Evolutionary conservation across 2,888 invertebrate genomes (phyloP).

Genomic region (Dicranocentrus wangi): DNA sequence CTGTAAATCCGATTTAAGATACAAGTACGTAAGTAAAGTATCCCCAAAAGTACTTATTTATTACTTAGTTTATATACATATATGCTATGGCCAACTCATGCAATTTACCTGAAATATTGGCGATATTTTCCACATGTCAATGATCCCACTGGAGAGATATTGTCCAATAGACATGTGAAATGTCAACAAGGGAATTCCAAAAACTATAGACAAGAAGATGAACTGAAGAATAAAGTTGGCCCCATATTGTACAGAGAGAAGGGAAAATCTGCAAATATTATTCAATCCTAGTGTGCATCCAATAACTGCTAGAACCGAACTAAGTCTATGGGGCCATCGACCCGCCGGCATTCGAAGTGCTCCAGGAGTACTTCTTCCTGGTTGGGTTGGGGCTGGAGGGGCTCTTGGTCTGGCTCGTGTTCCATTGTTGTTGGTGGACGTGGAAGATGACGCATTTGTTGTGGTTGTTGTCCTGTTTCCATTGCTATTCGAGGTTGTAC

Average conservation of each 20-base stretch:
- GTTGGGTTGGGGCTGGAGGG: slow-evolving; percentile 32
- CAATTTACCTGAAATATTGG: slow-evolving; percentile 85
- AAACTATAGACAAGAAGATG: slow-evolving; percentile 84
- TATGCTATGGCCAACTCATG: too few species aligned
- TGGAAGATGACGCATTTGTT: too few species aligned
- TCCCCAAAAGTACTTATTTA: too few species aligned
- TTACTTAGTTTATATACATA: too few species aligned
- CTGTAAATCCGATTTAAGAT: too few species aligned
- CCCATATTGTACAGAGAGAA: slow-evolving; percentile 91
- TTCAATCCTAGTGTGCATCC: slow-evolving; percentile 91
- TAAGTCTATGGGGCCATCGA: slow-evolving; percentile 77
- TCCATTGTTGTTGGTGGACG: not conserved
- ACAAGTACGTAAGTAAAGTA: too few species aligned
- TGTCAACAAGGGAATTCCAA: slow-evolving; percentile 89
- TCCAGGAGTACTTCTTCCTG: slow-evolving; percentile 16
- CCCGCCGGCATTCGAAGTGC: slow-evolving; percentile 67
- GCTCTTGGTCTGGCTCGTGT: slow-evolving; percentile 30
- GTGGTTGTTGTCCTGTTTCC: too few species aligned
- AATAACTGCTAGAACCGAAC: slow-evolving; percentile 86
- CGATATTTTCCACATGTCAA: slow-evolving; percentile 95
- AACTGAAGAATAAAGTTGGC: slow-evolving; percentile 92
- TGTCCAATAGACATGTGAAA: slow-evolving; percentile 90
- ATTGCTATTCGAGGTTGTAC: too few species aligned
- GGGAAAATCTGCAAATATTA: slow-evolving; percentile 90
- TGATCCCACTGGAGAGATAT: slow-evolving; percentile 86